Base-by-base conservation (phyloP, 2,888 invertebrate genomes). In the Mesodorylaimus sp. region DNA sequence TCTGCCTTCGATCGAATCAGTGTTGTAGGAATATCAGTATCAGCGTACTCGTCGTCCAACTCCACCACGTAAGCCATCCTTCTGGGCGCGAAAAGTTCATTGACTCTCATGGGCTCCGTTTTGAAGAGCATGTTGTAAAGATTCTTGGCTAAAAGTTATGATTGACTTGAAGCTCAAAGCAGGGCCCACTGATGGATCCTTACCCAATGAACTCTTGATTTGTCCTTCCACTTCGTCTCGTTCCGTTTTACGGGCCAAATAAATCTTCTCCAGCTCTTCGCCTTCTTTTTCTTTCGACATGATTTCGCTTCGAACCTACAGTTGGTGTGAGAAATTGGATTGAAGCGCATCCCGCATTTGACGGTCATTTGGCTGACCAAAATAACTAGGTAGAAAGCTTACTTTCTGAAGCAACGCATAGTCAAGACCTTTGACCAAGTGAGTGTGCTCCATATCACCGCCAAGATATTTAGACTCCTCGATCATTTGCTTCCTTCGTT, bases 391-490 rank as follows among this genome's bases (percentile, higher is more conserved):
- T 32, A 7, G 16, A 50, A 51, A 21, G 21, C 39, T 48, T 57
- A 86, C 87, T 75, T 95, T 85, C 62, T 88, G 87, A 51, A 89
- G 68, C 47, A 89, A 70, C 0, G 88, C 87, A 68, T 85, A 89
- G 75, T 89, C 89, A 66, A 84, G 70, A 60, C 88, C 97, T 73
- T 97, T 99, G 59, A 99, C 97, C 76, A 99, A 88, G 73, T 99
- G 97, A 66, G 97, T 99, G 62, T 99, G 97, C 64, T 97, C 93
- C 85, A 97, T 93, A 70, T 97, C 97, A 76, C 97, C 97, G 67
- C 97, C 97, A 73, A 99, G 85, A 72, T 89, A 99, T 72, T 99
- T 99, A 0, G 97, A 97, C 71, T 97, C 95, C 74, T 83, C 75
- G 65, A 97, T 97, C 74, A 91, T 80, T 64, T 93, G 87, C 47